These are phyloP conservation scores for Thaleichthys pacificus DNA, from an alignment of 2,797 vertebrate species.

Conservation along the genomic window DNA sequence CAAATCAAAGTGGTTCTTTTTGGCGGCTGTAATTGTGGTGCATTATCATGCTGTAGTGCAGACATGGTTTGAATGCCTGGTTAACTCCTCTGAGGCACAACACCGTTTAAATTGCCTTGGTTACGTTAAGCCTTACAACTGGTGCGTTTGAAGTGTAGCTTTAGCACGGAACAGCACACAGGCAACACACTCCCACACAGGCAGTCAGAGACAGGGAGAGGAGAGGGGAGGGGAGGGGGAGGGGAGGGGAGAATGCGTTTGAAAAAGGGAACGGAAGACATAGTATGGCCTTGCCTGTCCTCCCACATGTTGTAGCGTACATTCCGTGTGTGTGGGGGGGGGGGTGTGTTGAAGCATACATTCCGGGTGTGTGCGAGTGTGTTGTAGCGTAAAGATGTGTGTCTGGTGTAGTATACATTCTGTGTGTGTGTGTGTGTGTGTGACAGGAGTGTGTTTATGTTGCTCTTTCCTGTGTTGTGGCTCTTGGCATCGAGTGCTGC, in stretches of 20 bases:
- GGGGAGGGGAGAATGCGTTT: background rate
- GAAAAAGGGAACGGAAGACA: background rate
- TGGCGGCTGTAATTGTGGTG: background rate
- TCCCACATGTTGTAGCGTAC: background rate
- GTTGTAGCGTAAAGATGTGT: background rate
- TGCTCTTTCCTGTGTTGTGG: background rate
- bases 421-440: background rate
- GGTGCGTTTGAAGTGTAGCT: background rate
- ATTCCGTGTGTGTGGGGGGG: background rate
- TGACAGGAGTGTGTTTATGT: background rate
- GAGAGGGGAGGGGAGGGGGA: background rate
- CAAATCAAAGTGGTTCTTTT: no score
- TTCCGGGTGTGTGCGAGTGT: background rate
- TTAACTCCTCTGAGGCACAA: background rate
- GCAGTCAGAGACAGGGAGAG: background rate
- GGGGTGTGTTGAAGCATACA: background rate
- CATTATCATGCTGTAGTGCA: background rate
- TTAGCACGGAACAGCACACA: background rate
- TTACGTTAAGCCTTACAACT: background rate
- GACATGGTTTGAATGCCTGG: background rate
- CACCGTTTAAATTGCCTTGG: background rate
- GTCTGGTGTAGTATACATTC: background rate
- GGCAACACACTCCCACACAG: conserved; percentile 7
- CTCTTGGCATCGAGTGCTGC: background rate
- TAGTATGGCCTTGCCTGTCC: background rate